Evolutionary conservation across 1,140 invertebrate species (phyloP).

Genomic region (Saccostrea glomerata): DNA sequence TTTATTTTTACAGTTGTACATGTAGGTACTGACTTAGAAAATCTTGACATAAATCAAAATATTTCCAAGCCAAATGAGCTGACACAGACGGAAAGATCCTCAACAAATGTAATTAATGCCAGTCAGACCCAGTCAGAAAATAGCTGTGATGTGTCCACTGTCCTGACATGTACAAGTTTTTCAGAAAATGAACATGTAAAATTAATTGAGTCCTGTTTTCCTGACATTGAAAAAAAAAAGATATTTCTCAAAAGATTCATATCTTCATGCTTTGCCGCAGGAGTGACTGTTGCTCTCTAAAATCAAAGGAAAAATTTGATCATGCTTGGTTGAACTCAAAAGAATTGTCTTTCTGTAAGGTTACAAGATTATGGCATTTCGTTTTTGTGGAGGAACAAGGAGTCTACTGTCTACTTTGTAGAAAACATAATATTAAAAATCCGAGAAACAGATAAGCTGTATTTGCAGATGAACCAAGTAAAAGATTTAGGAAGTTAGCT

Average conservation of each 20-base stretch:
- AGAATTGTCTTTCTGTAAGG: conserved; percentile 25
- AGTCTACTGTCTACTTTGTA: conserved; percentile 35
- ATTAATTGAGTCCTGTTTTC: conserved; percentile 23
- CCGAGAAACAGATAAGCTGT: conserved; percentile 27
- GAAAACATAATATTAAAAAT: conserved; percentile 40
- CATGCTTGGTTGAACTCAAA: conserved; percentile 30
- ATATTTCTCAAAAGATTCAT: conserved; percentile 29
- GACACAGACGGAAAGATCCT: too few relatives aligned
- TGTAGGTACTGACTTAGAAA: too few relatives aligned
- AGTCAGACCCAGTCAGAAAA: too few relatives aligned
- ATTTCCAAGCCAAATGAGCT: too few relatives aligned
- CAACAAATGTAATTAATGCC: too few relatives aligned
- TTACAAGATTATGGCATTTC: conserved; percentile 40
- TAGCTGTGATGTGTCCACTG: conserved; percentile 3
- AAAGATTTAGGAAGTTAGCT: conserved; percentile 35
- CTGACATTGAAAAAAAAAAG: conserved; percentile 32
- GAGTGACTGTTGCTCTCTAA: neutral
- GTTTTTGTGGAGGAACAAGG: conserved; percentile 30
- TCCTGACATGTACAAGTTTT: conserved; percentile 19
- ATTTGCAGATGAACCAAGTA: conserved; percentile 27
- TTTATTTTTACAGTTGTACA: too few relatives aligned
- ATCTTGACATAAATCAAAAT: too few relatives aligned
- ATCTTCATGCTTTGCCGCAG: conserved; percentile 1
- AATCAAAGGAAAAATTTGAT: conserved; percentile 18
- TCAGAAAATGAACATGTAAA: conserved; percentile 41